Evolutionary conservation across 2,888 invertebrate genomes (phyloP).

Genomic region (Apamea epomidion): DNA sequence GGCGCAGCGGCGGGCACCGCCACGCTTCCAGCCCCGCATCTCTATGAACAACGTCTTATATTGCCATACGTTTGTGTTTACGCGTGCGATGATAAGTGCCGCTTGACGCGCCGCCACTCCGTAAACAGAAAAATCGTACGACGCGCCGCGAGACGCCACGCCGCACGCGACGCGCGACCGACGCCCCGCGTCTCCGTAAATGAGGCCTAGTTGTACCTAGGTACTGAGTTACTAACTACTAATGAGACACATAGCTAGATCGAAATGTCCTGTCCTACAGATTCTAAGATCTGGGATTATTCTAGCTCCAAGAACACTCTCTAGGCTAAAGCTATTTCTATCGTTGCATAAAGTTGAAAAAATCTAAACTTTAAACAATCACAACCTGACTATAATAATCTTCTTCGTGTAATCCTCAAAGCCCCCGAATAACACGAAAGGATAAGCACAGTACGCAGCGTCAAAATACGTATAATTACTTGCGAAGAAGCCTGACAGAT

Average conservation of each 20-base stretch:
- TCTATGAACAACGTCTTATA: too few species aligned
- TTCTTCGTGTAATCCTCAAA: slow-evolving; percentile 6
- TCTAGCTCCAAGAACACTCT: background rate
- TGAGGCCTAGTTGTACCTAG: too few species aligned
- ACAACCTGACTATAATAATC: background rate
- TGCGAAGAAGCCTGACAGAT: slow-evolving; percentile 83
- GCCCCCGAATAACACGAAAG: slow-evolving; percentile 15
- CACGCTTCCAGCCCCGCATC: too few species aligned
- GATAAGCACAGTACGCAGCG: slow-evolving; percentile 58
- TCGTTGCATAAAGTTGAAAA: background rate
- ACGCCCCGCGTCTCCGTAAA: too few species aligned
- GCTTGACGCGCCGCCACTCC: too few species aligned
- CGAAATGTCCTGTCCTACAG: background rate
- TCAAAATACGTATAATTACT: slow-evolving; percentile 86
- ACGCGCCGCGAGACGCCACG: too few species aligned
- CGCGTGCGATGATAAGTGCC: too few species aligned
- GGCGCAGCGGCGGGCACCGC: too few species aligned
- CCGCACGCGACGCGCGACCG: too few species aligned
- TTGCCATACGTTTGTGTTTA: too few species aligned
- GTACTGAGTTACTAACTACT: background rate
- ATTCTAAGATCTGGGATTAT: background rate
- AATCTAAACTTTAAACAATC: background rate
- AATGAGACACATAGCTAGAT: too few species aligned
- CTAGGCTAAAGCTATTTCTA: background rate
- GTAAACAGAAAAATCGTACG: too few species aligned